These are phyloP conservation scores for Drosophila flavopinicola DNA, from an alignment of 2,888 invertebrate genomes.

Conservation along the genomic window DNA sequence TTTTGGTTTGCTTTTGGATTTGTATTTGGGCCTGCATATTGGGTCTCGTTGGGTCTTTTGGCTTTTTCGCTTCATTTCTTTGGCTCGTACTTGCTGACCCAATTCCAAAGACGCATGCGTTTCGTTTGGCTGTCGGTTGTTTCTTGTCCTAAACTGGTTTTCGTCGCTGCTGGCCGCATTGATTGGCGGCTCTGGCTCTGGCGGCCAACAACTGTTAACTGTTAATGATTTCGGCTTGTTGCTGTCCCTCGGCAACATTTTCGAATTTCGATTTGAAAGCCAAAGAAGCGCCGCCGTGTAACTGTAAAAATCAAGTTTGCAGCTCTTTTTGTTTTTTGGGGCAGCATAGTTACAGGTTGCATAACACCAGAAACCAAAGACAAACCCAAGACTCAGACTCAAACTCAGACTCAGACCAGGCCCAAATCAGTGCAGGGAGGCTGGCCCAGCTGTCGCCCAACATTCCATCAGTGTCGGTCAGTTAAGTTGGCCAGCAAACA, in stretches of 20 bases:
- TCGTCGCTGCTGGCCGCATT: slow-evolving; percentile 51
- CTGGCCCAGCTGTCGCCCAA: slow-evolving; percentile 47
- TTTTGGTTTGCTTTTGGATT: slow-evolving; percentile 21
- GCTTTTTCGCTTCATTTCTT: slow-evolving; percentile 58
- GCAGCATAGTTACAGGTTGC: slow-evolving; percentile 47
- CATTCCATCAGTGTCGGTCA: slow-evolving; percentile 70
- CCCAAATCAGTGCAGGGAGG: slow-evolving; percentile 6
- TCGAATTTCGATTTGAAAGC: slow-evolving; percentile 74
- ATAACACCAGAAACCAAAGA: slow-evolving; percentile 32
- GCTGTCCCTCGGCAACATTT: slow-evolving; percentile 61
- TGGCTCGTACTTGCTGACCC: slow-evolving; percentile 73
- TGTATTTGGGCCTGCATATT: slow-evolving; percentile 34
- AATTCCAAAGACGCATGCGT: slow-evolving; percentile 74
- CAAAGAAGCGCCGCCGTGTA: slow-evolving; percentile 62
- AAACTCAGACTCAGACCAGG: slow-evolving; percentile 5
- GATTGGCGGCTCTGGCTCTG: slow-evolving; percentile 55
- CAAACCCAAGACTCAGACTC: slow-evolving; percentile 7
- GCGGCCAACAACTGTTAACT: slow-evolving; percentile 68
- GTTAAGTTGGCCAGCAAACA: slow-evolving; percentile 13
- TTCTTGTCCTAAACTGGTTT: slow-evolving; percentile 76
- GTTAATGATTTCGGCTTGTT: slow-evolving; percentile 72
- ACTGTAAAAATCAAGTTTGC: slow-evolving; percentile 53
- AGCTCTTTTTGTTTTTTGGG: slow-evolving; percentile 43
- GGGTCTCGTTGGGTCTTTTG: slow-evolving; percentile 47
- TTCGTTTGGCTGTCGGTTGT: slow-evolving; percentile 33